phyloP scores from a whole-genome alignment of 2,888 invertebrate genomes.

The Monoplex corrugatus region DNA sequence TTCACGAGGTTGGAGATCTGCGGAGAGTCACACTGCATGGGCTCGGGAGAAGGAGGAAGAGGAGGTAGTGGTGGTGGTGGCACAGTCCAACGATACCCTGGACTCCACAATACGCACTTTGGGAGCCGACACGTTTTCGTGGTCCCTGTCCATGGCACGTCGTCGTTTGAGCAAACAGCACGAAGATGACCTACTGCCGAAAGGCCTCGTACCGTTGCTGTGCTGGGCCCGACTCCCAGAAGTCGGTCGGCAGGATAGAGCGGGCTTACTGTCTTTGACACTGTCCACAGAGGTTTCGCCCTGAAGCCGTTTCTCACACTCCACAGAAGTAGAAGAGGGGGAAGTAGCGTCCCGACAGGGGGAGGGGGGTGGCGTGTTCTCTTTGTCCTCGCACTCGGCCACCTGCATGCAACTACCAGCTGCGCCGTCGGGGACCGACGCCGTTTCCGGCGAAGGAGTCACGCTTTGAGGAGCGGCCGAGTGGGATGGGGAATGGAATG shows the following conservation, averaged over 20 bases:
- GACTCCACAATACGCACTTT: conserved; percentile 50
- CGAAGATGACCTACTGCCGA: too few species aligned
- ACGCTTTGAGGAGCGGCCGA: conserved; percentile 38
- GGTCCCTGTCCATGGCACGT: conserved; percentile 44
- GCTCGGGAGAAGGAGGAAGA: conserved; percentile 57
- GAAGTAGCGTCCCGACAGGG: conserved; percentile 15
- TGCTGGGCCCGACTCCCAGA: background rate
- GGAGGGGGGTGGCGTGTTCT: conserved; percentile 59
- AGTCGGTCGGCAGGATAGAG: background rate
- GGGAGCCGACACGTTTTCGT: conserved; percentile 46
- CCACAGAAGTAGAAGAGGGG: background rate
- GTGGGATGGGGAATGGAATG: background rate
- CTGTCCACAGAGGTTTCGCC: background rate
- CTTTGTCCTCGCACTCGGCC: conserved; percentile 54
- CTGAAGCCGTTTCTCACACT: conserved; percentile 45
- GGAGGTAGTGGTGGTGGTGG: background rate
- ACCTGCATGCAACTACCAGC: conserved; percentile 9
- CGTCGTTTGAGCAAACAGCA: conserved; percentile 55
- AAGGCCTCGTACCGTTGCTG: background rate
- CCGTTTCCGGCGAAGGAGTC: conserved; percentile 49
- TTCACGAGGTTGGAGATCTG: conserved; percentile 76
- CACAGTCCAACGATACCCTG: conserved; percentile 5
- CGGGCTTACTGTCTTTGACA: background rate
- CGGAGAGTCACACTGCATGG: conserved; percentile 71
- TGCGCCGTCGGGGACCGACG: conserved; percentile 50